Percentiles rank a stretch among this genome's conserved stretches.
phyloP scores from a whole-genome alignment of 1,140 invertebrate genomes.

The Melitaea cinxia region DNA sequence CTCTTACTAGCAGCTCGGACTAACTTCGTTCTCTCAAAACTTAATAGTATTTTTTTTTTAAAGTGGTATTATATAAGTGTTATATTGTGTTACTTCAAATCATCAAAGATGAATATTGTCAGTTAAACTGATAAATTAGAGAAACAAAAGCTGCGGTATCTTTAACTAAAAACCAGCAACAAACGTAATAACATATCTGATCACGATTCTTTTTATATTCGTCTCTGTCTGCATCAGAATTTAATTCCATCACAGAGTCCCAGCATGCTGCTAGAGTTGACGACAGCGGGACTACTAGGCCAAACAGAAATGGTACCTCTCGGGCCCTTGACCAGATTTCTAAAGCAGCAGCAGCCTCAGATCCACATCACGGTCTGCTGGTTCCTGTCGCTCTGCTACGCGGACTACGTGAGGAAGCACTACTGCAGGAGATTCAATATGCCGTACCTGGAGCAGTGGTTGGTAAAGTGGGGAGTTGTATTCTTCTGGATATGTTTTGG shows the following conservation, averaged over 20 bases:
- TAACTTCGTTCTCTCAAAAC: too few species aligned
- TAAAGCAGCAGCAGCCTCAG: conserved; percentile 69
- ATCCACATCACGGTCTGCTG: conserved; percentile 76
- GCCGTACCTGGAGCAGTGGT: conserved; percentile 75
- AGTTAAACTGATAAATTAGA: too few species aligned
- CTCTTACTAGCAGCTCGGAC: background rate
- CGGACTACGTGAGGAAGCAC: conserved; percentile 70
- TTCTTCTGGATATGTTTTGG: background rate
- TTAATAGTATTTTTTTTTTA: too few species aligned
- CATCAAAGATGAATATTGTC: too few species aligned
- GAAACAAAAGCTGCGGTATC: too few species aligned
- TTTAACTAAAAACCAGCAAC: too few species aligned
- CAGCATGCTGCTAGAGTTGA: conserved; percentile 67
- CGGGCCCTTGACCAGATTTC: conserved; percentile 64
- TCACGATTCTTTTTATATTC: too few species aligned
- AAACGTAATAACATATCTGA: too few species aligned
- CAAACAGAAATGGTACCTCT: conserved; percentile 58
- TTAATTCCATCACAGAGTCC: conserved; percentile 53
- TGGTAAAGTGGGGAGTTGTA: conserved; percentile 42
- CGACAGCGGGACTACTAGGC: conserved; percentile 65
- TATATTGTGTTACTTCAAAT: too few species aligned
- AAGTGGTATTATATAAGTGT: too few species aligned
- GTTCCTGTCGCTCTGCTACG: conserved; percentile 74
- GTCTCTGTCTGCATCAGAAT: background rate
- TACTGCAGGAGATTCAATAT: conserved; percentile 68